phyloP scores from a whole-genome alignment of 2,888 invertebrate genomes.

The Eupithecia inturbata region DNA sequence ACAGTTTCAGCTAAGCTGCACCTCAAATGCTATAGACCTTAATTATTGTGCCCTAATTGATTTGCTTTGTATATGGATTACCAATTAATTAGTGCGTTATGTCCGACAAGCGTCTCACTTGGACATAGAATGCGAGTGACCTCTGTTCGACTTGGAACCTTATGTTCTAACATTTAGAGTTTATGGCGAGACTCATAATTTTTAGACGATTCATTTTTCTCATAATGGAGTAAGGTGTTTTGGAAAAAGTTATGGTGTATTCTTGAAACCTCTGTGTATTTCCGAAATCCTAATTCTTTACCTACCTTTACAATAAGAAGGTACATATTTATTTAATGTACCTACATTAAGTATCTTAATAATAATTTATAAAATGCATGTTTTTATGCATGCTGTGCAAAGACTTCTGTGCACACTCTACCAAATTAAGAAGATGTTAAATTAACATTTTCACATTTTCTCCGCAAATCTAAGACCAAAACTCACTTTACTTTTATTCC shows the following conservation, averaged over 20 bases:
- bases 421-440: too few relatives aligned
- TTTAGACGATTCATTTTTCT: too few relatives aligned
- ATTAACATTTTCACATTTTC: not conserved
- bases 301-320: too few relatives aligned
- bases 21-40: slow-evolving; percentile 58
- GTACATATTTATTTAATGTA: too few relatives aligned
- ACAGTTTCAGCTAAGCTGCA: slow-evolving; percentile 38
- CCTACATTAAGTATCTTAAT: too few relatives aligned
- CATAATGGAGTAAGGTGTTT: too few relatives aligned
- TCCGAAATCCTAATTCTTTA: too few relatives aligned
- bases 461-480: not conserved
- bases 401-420: too few relatives aligned
- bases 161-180: not conserved
- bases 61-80: slow-evolving; percentile 81
- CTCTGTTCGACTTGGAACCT: slow-evolving; percentile 8
- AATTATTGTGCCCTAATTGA: slow-evolving; percentile 78
- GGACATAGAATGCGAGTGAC: not conserved
- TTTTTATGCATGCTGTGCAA: too few relatives aligned
- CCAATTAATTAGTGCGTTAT: slow-evolving; percentile 77
- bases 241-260: not conserved
- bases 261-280: not conserved
- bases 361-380: too few relatives aligned
- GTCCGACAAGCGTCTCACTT: slow-evolving; percentile 54
- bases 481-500: not conserved
- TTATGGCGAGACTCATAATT: not conserved